Evolutionary conservation across 1,140 invertebrate species (phyloP).

Genomic region (Laodelphax striatellus): DNA sequence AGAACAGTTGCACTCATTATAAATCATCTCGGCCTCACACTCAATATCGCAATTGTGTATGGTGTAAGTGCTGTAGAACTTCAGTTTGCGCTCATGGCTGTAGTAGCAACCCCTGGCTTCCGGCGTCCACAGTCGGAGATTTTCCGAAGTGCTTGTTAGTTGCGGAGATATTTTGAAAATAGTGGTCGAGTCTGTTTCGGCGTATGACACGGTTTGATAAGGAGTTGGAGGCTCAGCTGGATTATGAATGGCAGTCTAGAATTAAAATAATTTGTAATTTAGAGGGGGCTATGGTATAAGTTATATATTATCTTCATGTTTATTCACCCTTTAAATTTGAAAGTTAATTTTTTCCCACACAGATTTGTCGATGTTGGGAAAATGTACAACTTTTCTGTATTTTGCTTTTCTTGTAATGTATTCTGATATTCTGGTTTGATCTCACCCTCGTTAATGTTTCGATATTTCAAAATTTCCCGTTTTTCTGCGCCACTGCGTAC

Average conservation of each 20-base stretch:
- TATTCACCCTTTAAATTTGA: too few species aligned
- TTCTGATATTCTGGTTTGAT: too few species aligned
- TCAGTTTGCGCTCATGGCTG: slow-evolving; percentile 41
- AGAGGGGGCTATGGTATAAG: too few species aligned
- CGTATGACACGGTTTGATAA: slow-evolving; percentile 2
- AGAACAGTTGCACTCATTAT: not conserved
- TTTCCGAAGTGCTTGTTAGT: not conserved
- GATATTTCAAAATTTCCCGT: too few species aligned
- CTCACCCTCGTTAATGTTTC: too few species aligned
- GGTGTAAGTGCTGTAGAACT: slow-evolving; percentile 41
- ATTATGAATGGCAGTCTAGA: slow-evolving; percentile 16
- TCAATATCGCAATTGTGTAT: slow-evolving; percentile 31
- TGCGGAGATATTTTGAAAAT: slow-evolving; percentile 8
- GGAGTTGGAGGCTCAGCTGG: slow-evolving; percentile 12
- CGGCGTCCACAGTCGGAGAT: slow-evolving; percentile 11
- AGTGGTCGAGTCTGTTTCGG: not conserved
- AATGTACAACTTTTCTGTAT: too few species aligned
- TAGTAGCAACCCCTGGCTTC: slow-evolving; percentile 38
- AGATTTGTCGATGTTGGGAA: too few species aligned
- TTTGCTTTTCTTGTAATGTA: too few species aligned
- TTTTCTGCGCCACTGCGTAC: too few species aligned
- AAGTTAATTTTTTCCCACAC: too few species aligned
- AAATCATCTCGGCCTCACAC: slow-evolving; percentile 26
- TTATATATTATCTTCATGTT: too few species aligned
- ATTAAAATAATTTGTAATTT: too few species aligned